Conservation (phyloP, 2,888 invertebrate species). For the Platycheirus albimanus region DNA sequence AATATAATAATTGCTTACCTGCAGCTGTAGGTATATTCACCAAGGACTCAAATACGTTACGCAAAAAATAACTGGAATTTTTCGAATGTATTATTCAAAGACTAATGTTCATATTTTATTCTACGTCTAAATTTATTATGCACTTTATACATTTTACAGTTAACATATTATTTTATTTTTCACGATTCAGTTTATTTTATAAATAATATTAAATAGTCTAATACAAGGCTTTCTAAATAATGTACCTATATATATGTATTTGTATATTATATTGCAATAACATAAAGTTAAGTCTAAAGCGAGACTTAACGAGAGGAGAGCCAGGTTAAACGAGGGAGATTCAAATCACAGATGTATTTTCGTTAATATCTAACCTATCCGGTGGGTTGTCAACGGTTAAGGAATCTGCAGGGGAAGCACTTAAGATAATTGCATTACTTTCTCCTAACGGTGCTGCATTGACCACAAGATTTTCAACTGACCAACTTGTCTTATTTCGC, state of each 20-base stretch:
- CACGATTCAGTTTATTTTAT: conserved; percentile 36
- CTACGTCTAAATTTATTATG: conserved; percentile 52
- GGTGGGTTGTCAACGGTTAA: conserved; percentile 55
- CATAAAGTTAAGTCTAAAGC: conserved; percentile 29
- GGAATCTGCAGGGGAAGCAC: conserved; percentile 53
- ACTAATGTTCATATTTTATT: background rate
- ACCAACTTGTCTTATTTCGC: conserved; percentile 77
- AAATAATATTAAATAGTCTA: conserved; percentile 55
- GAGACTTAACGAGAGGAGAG: conserved; percentile 21
- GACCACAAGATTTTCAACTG: conserved; percentile 80
- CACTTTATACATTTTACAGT: conserved; percentile 41
- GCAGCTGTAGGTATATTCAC: too few species aligned
- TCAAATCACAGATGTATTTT: conserved; percentile 81
- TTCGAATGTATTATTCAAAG: background rate
- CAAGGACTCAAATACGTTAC: too few species aligned
- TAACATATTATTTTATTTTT: conserved; percentile 15
- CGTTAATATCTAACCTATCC: conserved; percentile 74
- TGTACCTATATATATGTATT: conserved; percentile 1
- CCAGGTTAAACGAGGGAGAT: conserved; percentile 48
- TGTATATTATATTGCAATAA: conserved; percentile 58
- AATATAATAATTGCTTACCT: too few species aligned
- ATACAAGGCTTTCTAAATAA: conserved; percentile 27
- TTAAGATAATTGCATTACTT: conserved; percentile 78
- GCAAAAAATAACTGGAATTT: too few species aligned
- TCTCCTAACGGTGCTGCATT: conserved; percentile 80